Conservation (phyloP, 2,113 vertebrate genomes). For the Gorsachius goisagi region DNA sequence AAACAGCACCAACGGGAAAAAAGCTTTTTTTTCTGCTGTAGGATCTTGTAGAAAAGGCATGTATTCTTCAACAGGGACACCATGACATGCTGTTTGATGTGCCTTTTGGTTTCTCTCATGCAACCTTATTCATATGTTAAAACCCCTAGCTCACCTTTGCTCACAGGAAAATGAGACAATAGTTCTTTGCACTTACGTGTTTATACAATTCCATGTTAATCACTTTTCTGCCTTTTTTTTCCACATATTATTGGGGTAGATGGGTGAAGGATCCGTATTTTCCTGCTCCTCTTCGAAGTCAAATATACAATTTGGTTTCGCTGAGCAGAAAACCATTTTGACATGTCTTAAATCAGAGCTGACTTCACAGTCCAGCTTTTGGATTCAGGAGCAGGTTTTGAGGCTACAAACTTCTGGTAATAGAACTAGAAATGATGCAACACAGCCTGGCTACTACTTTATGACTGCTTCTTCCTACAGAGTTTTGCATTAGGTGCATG, state of each 20-base stretch:
- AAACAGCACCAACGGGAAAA: neutral
- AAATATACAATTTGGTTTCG: neutral
- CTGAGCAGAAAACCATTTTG: neutral
- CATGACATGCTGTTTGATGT: neutral
- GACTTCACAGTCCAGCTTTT: neutral
- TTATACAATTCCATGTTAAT: slow-evolving; percentile 3
- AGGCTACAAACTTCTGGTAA: neutral
- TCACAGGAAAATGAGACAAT: neutral
- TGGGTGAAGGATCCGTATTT: neutral
- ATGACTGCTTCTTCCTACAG: neutral
- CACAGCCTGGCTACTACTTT: neutral
- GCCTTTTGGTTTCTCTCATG: neutral
- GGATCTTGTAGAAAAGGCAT: neutral
- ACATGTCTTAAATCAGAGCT: neutral
- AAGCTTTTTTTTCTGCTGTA: neutral
- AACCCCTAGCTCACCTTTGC: neutral
- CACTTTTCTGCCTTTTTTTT: neutral
- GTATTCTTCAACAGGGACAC: neutral
- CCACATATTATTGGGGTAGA: neutral
- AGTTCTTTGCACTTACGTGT: neutral
- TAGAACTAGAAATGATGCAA: neutral
- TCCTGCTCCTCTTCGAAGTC: neutral
- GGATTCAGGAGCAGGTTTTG: neutral
- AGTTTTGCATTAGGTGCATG: neutral
- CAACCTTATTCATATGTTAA: neutral